phyloP scores from a whole-genome alignment of 2,888 invertebrate species.

The Cheilosia soror region DNA sequence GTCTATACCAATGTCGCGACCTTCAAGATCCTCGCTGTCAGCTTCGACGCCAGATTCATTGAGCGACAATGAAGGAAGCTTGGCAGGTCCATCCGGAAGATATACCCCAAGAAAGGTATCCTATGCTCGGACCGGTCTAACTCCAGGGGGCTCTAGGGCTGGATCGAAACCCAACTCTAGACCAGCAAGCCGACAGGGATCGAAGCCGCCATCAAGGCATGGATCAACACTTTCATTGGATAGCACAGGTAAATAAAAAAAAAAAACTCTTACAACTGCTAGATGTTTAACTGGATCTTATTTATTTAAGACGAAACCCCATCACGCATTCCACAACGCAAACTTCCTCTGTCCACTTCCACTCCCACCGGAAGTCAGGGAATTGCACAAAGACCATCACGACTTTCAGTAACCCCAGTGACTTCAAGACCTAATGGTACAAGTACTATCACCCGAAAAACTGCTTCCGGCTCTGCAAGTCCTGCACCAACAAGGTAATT shows the following conservation, averaged over 20 bases:
- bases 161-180: conserved; percentile 93
- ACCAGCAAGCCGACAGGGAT: conserved; percentile 93
- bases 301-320: conserved; percentile 84
- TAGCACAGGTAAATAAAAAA: conserved; percentile 88
- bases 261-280: neutral
- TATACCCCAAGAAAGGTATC: conserved; percentile 83
- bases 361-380: conserved; percentile 84
- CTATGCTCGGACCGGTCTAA: conserved; percentile 86
- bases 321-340: conserved; percentile 92
- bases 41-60: conserved; percentile 95
- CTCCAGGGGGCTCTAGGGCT: conserved; percentile 90
- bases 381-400: conserved; percentile 85
- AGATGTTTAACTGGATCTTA: neutral
- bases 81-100: conserved; percentile 87
- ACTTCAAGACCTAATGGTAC: conserved; percentile 86
- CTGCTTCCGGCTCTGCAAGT: conserved; percentile 91
- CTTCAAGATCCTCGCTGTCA: conserved; percentile 91
- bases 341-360: conserved; percentile 86
- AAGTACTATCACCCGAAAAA: conserved; percentile 87
- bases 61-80: conserved; percentile 93
- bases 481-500: conserved; percentile 91
- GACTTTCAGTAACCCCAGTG: conserved; percentile 85
- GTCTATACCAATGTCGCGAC: conserved; percentile 95
- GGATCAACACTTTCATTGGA: conserved; percentile 96
- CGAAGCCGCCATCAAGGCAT: conserved; percentile 96